A percentile compares a stretch with the other conserved stretches of the same genome.
phyloP scores from a whole-genome alignment of 2,888 invertebrate genomes.

The Melieria crassipennis region DNA sequence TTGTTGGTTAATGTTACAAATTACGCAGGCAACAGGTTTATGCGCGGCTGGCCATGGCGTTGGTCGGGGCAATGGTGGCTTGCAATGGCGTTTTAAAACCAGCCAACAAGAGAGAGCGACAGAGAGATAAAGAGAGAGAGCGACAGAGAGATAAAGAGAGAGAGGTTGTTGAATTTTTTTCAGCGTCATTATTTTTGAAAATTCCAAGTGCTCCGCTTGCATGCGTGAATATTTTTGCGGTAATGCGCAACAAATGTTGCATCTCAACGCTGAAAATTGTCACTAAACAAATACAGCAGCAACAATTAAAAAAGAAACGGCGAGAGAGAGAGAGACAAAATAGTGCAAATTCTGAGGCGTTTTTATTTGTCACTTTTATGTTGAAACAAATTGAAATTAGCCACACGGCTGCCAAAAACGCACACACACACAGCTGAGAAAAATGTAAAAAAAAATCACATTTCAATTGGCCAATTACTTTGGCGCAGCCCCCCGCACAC shows the following conservation, averaged over 20 bases:
- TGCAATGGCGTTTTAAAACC: constrained; percentile 13
- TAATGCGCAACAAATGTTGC: constrained; percentile 7
- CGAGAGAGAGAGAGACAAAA: not conserved
- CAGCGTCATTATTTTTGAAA: not conserved
- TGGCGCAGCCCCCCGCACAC: constrained; percentile 24
- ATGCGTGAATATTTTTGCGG: not conserved
- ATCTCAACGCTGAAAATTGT: not conserved
- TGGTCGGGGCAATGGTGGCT: too few relatives aligned
- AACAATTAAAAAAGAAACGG: not conserved
- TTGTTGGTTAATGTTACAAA: constrained; percentile 29
- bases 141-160: not conserved
- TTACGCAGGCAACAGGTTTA: constrained; percentile 39
- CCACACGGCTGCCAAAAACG: constrained; percentile 31
- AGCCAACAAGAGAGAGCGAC: not conserved
- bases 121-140: not conserved
- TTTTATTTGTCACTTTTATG: not conserved
- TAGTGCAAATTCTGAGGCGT: constrained; percentile 24
- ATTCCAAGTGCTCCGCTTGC: not conserved
- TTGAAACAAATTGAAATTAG: constrained; percentile 30
- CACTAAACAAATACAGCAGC: not conserved
- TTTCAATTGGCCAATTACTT: constrained; percentile 39
- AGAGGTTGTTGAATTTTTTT: not conserved
- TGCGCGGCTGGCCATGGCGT: not conserved
- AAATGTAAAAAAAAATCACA: constrained; percentile 23
- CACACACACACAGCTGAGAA: not conserved